phyloP scores from a whole-genome alignment of 2,888 invertebrate genomes.

The Tuta absoluta region DNA sequence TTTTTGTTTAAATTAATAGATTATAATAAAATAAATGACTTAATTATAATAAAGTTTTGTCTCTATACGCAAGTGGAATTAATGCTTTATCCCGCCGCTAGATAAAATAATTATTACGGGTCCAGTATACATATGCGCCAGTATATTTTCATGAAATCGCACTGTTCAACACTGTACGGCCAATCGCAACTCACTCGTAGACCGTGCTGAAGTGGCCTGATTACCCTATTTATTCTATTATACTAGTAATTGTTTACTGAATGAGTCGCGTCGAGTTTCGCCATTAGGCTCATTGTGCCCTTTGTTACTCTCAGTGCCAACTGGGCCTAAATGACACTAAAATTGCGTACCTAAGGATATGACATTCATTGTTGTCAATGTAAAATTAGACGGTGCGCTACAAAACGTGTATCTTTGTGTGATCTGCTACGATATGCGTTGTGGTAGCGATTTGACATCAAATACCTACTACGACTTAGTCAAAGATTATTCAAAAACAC shows the following conservation, averaged over 20 bases:
- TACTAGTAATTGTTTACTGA: conserved; percentile 72
- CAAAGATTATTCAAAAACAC: no score
- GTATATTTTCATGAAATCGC: conserved; percentile 26
- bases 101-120: no score
- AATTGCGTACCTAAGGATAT: neutral
- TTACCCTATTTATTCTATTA: conserved; percentile 81
- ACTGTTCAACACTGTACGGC: conserved; percentile 37
- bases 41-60: no score
- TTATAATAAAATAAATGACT: no score
- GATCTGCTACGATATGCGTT: no score
- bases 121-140: no score
- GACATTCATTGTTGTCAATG: neutral
- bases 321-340: conserved; percentile 10
- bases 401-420: neutral
- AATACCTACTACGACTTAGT: no score
- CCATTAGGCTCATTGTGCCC: conserved; percentile 73
- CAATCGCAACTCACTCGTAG: conserved; percentile 45
- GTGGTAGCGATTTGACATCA: no score
- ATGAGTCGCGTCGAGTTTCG: conserved; percentile 61
- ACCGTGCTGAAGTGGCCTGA: conserved; percentile 71
- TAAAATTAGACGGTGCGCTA: neutral
- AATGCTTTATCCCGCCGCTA: no score
- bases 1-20: no score
- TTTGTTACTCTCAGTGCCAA: conserved; percentile 40
- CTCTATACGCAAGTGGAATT: no score